These are phyloP conservation scores for Petaurus breviceps DNA, from an alignment of 2,113 vertebrate species.

Conservation along the genomic window DNA sequence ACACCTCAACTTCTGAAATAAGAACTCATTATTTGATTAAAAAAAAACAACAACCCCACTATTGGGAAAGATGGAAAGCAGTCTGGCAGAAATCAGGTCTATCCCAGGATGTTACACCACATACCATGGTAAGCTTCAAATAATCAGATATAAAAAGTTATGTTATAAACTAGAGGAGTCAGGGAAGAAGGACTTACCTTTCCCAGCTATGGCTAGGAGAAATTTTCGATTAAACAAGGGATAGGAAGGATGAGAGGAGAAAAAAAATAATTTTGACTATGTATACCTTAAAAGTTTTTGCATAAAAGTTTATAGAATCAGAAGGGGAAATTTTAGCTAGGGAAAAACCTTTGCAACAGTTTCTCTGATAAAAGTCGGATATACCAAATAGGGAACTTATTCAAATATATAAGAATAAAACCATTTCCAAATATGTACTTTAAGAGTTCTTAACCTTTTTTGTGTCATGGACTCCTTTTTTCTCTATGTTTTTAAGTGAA, in stretches of 20 bases:
- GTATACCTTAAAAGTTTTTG: not conserved
- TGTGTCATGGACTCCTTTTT: no score
- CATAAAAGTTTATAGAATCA: not conserved
- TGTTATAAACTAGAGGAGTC: not conserved
- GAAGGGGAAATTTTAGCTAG: not conserved
- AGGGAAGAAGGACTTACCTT: not conserved
- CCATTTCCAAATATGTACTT: no score
- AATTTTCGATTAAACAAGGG: not conserved
- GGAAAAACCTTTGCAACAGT: not conserved
- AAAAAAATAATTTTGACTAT: not conserved
- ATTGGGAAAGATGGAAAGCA: not conserved
- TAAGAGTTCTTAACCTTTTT: no score
- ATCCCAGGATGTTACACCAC: not conserved
- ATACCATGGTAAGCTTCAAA: not conserved
- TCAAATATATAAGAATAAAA: no score
- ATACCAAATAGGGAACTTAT: no score
- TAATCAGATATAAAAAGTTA: not conserved
- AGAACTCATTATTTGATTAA: not conserved
- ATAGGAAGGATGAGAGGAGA: not conserved
- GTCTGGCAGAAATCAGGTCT: not conserved
- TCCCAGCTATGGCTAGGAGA: not conserved
- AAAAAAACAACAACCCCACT: not conserved
- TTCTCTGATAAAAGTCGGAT: no score
- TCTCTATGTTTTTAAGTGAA: no score
- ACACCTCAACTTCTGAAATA: not conserved